Evolutionary conservation across 1,140 invertebrate species (phyloP).

Genomic region (Leptestheria dahalacensis): DNA sequence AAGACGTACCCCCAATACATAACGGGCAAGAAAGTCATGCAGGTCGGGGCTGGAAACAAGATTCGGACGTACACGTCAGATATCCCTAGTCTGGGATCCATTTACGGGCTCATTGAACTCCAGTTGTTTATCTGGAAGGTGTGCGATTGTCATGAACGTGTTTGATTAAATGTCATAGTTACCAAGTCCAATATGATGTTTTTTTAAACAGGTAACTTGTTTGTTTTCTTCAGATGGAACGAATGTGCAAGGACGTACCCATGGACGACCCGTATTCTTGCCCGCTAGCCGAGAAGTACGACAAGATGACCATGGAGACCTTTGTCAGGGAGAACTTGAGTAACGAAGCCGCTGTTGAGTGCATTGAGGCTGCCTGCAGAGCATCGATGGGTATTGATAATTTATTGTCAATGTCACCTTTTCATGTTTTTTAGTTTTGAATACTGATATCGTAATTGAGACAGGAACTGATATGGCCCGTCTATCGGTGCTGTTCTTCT

Average conservation of each 20-base stretch:
- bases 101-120: conserved; percentile 27
- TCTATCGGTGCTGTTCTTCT: conserved; percentile 29
- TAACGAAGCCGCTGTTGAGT: conserved; percentile 17
- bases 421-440: neutral
- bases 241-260: conserved; percentile 22
- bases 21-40: conserved; percentile 28
- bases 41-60: conserved; percentile 23
- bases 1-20: conserved; percentile 25
- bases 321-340: conserved; percentile 23
- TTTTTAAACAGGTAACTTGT: conserved; percentile 1
- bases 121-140: conserved; percentile 27
- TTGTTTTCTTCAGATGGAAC: conserved; percentile 26
- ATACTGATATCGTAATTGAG: no score
- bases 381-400: conserved; percentile 17
- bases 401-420: neutral
- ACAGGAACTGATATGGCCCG: conserved; percentile 27
- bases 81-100: conserved; percentile 28
- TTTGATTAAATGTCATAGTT: neutral
- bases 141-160: no score
- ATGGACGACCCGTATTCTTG: conserved; percentile 27
- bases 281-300: conserved; percentile 25
- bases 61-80: conserved; percentile 26
- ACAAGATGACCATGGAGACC: conserved; percentile 25
- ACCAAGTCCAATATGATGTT: neutral
- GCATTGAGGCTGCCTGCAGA: conserved; percentile 17